A percentile compares a stretch with the other conserved stretches of the same genome.
phyloP scores from a whole-genome alignment of 2,888 invertebrate genomes.

The Gymnoscelis rufifasciata region DNA sequence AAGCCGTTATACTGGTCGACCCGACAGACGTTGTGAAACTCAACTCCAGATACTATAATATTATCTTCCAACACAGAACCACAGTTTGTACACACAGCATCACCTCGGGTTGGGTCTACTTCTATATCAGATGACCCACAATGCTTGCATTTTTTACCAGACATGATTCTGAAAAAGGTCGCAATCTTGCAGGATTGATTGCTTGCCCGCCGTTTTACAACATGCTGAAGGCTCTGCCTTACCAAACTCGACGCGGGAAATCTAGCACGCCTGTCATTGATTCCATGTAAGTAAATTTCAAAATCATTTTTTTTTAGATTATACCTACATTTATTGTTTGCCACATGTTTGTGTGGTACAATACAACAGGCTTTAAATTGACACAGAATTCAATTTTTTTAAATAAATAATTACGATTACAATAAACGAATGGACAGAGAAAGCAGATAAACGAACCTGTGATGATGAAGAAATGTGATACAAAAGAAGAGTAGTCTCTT shows the following conservation, averaged over 20 bases:
- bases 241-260: constrained; percentile 80
- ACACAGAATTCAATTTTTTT: no score
- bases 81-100: constrained; percentile 97
- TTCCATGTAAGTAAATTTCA: constrained; percentile 91
- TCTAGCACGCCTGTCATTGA: constrained; percentile 91
- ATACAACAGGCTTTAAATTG: no score
- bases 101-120: constrained; percentile 95
- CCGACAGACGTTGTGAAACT: no score
- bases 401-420: no score
- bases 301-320: no score
- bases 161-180: constrained; percentile 45
- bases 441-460: no score
- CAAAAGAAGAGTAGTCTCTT: no score
- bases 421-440: no score
- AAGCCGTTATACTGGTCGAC: no score
- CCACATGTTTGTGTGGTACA: no score
- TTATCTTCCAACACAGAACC: constrained; percentile 97
- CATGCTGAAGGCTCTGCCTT: constrained; percentile 87
- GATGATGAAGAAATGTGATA: no score
- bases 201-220: constrained; percentile 98
- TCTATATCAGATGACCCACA: constrained; percentile 96
- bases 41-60: constrained; percentile 96
- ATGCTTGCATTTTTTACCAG: constrained; percentile 89
- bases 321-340: no score
- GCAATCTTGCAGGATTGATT: constrained; percentile 95